Conservation (phyloP, 2,888 invertebrate genomes). For the Lycophotia porphyrea region DNA sequence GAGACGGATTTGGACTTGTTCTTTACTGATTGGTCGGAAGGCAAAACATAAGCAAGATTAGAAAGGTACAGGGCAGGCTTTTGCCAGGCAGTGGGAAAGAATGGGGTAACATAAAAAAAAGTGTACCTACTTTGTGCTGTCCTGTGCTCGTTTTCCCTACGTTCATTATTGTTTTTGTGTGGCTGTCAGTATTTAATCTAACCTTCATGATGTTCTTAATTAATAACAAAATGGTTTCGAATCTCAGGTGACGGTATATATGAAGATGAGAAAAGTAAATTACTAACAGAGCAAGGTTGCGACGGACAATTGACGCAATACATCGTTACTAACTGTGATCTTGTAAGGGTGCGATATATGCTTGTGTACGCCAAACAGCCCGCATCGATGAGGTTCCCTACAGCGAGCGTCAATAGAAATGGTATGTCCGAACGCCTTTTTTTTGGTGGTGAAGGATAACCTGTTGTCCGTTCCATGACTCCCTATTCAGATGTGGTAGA, state of each 20-base stretch:
- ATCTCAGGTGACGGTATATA: constrained; percentile 78
- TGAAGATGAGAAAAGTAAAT: constrained; percentile 77
- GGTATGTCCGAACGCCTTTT: constrained; percentile 67
- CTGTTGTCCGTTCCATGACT: not conserved
- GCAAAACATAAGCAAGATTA: too few species aligned
- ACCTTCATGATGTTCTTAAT: not conserved
- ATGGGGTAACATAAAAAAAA: too few species aligned
- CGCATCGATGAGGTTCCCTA: constrained; percentile 82
- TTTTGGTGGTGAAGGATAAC: not conserved
- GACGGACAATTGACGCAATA: constrained; percentile 91
- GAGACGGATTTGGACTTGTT: not conserved
- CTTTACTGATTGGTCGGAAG: too few species aligned
- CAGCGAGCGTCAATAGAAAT: constrained; percentile 78
- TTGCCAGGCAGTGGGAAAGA: too few species aligned
- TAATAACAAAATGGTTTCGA: constrained; percentile 7
- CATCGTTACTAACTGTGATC: constrained; percentile 94
- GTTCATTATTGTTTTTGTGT: constrained; percentile 7
- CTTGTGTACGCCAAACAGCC: constrained; percentile 92
- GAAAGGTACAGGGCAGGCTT: too few species aligned
- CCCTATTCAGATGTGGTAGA: not conserved
- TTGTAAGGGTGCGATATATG: constrained; percentile 93
- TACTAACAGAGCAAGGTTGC: constrained; percentile 78
- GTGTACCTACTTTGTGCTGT: too few species aligned
- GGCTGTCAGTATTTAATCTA: not conserved
- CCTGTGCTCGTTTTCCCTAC: not conserved